Base-by-base conservation (phyloP, 2,797 vertebrate genomes). In the Gymnothorax reevesii region DNA sequence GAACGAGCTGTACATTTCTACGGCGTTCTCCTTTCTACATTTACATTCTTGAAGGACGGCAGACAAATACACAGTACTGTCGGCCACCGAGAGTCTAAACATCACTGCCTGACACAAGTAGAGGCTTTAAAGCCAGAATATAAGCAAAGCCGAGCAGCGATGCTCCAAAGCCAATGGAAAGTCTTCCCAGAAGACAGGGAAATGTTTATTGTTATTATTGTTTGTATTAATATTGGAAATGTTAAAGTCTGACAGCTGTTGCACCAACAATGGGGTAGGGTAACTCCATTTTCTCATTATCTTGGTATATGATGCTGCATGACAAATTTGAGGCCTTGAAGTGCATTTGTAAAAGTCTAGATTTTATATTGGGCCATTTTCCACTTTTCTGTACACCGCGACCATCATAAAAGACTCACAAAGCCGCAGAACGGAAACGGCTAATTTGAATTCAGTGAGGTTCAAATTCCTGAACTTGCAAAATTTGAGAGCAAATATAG, bases 401-500 rank as follows among this genome's bases (percentile, higher is more conserved):
- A 22, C 77, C 77, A 80, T 52, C 49, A 55, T 49, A 22, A 55
- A 55, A 49, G 77, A 4, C 77, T 85, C 57, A 85, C 79, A 77
- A 52, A n/a, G 20, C 4, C 9, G 12, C 55, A 13, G 64, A 64
- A n/a, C 60, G 79, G 33, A 59, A 57, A 49, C 79, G 20, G 49
- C 20, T 86, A 54, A 66, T 86, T n/a, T 13, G 52, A 33, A 86
- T 69, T 86, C 33, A 17, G 25, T 57, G 25, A 54, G 60, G 85
- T 33, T 25, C 17, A 82, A 57, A 64, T 82, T 64, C 77, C 60
- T 54, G n/a, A 60, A n/a, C 75, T 49, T 54, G 59, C 77, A 80
- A 54, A 80, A 80, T 80, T 7, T 52, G 17, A 10, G 8, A 9
- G 42, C 25, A 9, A 8, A n/a, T 69, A n/a, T 69, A 69, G 13